Conservation (phyloP, 2,113 vertebrate species). For the Galeopterus variegatus region DNA sequence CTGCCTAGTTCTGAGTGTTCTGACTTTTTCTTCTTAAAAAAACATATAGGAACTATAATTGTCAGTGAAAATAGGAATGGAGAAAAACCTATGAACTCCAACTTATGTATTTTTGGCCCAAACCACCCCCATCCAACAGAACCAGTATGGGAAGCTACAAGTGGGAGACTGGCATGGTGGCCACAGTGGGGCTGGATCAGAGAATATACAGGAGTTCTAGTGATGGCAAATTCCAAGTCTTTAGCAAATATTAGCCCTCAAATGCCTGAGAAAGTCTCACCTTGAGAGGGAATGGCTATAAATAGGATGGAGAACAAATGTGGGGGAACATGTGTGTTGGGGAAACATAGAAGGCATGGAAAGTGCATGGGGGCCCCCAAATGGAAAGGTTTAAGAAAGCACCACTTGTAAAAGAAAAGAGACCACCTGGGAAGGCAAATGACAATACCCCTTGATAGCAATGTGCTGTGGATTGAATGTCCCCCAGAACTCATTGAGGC, state of each 20-base stretch:
- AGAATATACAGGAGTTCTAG: not conserved
- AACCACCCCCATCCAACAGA: not conserved
- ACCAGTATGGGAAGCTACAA: not conserved
- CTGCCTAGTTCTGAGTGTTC: not conserved
- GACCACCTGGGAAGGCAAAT: not conserved
- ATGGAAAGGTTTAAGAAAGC: not conserved
- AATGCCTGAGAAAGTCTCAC: not conserved
- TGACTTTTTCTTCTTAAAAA: not conserved
- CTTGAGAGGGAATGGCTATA: not conserved
- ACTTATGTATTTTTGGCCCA: not conserved
- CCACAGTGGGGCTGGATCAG: not conserved
- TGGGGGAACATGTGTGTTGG: not conserved
- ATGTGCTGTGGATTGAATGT: no score
- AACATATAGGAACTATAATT: not conserved
- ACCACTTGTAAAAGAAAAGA: not conserved
- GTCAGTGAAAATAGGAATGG: not conserved
- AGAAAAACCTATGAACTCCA: constrained; percentile 34
- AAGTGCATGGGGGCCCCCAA: not conserved
- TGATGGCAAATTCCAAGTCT: not conserved
- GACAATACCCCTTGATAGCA: not conserved
- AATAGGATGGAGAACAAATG: not conserved
- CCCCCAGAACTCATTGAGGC: no score
- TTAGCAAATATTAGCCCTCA: not conserved
- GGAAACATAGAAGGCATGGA: not conserved
- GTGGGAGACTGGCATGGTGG: not conserved